A percentile compares a stretch with the other conserved stretches of the same genome.
Evolutionary conservation across 2,113 vertebrate species (phyloP).

Genomic region (Myrmophylax atrothorax): DNA sequence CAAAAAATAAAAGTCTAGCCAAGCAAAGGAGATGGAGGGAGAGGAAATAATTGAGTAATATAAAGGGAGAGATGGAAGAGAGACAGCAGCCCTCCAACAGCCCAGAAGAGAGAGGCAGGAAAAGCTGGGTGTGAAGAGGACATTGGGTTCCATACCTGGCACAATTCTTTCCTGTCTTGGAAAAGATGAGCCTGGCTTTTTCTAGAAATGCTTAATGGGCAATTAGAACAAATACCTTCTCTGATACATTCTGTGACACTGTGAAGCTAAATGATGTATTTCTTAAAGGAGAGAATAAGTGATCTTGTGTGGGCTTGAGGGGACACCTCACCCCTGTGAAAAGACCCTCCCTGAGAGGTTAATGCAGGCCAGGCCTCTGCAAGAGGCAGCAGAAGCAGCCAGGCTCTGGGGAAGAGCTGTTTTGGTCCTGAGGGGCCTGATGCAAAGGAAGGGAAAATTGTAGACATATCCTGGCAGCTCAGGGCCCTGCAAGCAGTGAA

Average conservation of each 20-base stretch:
- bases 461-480: neutral
- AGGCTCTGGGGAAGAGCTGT: neutral
- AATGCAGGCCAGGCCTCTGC: neutral
- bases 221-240: neutral
- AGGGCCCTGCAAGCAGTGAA: neutral
- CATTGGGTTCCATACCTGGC: neutral
- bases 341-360: neutral
- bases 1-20: neutral
- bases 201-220: constrained; percentile 8
- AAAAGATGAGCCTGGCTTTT: neutral
- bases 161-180: neutral
- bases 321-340: neutral
- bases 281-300: neutral
- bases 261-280: neutral
- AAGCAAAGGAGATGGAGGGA: neutral
- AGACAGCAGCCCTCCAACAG: neutral
- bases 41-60: neutral
- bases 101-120: neutral
- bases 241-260: neutral
- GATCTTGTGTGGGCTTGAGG: neutral
- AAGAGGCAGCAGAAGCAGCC: neutral
- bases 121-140: neutral
- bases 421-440: rapidly evolving
- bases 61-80: neutral
- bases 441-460: neutral